Base-by-base conservation (phyloP, 2,113 vertebrate species). In the Amphilophus citrinellus region DNA sequence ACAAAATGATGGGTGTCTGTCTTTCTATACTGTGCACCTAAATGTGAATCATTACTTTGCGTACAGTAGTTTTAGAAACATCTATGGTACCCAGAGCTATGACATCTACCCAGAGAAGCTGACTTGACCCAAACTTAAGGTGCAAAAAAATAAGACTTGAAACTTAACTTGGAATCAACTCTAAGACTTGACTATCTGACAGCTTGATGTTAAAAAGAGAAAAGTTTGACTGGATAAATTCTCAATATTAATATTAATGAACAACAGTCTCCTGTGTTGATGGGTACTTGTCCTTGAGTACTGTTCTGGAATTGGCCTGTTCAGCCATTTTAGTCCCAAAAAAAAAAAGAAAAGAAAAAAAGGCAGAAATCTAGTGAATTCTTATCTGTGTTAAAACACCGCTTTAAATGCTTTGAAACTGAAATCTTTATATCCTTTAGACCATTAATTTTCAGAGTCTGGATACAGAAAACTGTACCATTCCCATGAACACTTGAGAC, bases 11-110 rank as follows among this genome's bases (percentile, higher is more conserved):
- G 84, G 89, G 56, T 91, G 61, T 82, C 78, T 87, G 75, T 91
- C 22, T 80, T 87, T 91, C 79, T 85, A 84, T 87, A 76, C 85
- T 83, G 86, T 88, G 61, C 75, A 84, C 84, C 81, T 90, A 77
- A 82, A 85, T 90, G 81, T 90, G 50, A 90, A 84, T 76, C 81
- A 61, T 89, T 77, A 84, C 37, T 39, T 79, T 89, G 84, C 86
- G 85, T 86, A 85, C 60, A 71, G 76, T 85, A 62, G 66, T 83
- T 77, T 83, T 78, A 85, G 42, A 84, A 61, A 76, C 61, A 75
- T 86, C 79, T 56, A 76, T 85, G 76, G 32, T 86, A 53, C 77
- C 79, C 59, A 81, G 65, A 24, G 82, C 39, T 83, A 56, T 2
- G 0, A 14, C 9, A 56, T 50, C 39, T 27, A 75, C 14, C 53